These are phyloP conservation scores for Rhagonycha fulva DNA, from an alignment of 2,888 invertebrate species.

Conservation along the genomic window DNA sequence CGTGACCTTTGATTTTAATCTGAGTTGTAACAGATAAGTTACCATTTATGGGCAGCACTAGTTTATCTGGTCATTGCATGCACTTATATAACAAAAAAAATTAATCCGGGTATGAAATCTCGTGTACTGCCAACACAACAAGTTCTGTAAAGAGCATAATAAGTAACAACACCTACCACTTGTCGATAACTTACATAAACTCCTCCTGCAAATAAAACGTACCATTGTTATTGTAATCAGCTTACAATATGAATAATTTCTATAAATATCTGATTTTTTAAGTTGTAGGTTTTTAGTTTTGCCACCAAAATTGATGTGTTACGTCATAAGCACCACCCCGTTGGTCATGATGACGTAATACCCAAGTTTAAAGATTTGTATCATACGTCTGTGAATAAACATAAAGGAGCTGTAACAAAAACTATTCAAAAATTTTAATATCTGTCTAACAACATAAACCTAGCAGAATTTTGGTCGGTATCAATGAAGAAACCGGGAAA, in stretches of 20 bases:
- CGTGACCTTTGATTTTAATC: not conserved
- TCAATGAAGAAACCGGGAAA: not conserved
- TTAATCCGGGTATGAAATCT: not conserved
- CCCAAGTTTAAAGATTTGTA: no score
- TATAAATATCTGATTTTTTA: not conserved
- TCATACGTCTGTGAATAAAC: no score
- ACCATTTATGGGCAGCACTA: not conserved
- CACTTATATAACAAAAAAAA: not conserved
- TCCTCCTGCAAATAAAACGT: not conserved
- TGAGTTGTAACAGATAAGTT: not conserved
- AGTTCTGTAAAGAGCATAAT: not conserved
- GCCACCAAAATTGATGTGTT: no score
- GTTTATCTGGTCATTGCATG: not conserved
- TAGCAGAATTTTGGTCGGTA: no score
- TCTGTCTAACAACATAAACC: no score
- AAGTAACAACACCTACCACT: not conserved
- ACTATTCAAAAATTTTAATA: no score
- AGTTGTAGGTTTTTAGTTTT: not conserved
- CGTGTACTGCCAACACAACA: not conserved
- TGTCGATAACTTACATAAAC: not conserved
- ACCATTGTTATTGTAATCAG: not conserved
- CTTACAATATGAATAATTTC: not conserved
- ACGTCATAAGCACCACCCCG: no score
- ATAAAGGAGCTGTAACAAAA: no score
- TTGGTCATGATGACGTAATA: no score